phyloP scores from a whole-genome alignment of 2,888 invertebrate species.

The Spilosoma lubricipeda region DNA sequence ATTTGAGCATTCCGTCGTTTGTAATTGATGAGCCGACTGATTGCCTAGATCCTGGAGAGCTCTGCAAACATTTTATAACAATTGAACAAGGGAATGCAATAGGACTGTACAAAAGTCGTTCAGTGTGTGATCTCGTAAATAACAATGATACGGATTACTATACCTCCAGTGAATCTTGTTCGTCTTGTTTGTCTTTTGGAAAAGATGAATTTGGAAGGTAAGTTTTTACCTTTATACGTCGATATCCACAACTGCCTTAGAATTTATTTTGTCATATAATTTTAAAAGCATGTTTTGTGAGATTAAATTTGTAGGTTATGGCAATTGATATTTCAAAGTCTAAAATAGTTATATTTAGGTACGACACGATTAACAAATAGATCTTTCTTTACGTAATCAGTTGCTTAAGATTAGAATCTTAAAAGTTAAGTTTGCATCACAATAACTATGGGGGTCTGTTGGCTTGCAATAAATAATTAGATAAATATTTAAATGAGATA shows the following conservation, averaged over 20 bases:
- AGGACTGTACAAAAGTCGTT: conserved; percentile 67
- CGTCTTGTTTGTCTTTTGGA: conserved; percentile 69
- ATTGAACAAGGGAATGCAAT: conserved; percentile 70
- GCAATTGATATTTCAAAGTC: no score
- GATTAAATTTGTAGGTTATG: not conserved
- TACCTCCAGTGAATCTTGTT: conserved; percentile 73
- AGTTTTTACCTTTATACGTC: conserved; percentile 1
- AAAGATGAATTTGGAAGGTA: conserved; percentile 72
- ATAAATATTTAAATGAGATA: no score
- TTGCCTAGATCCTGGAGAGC: conserved; percentile 56
- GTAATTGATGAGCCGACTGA: conserved; percentile 67
- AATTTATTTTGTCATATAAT: not conserved
- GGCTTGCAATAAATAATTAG: no score
- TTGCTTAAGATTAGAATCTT: no score
- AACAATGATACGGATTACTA: conserved; percentile 60
- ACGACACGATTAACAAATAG: no score
- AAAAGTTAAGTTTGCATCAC: no score
- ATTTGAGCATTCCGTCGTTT: conserved; percentile 68
- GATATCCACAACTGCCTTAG: not conserved
- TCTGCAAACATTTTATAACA: conserved; percentile 70
- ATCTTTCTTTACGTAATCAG: no score
- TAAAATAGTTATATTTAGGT: no score
- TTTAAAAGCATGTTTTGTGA: not conserved
- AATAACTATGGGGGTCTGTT: no score
- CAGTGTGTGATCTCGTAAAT: conserved; percentile 69